Evolutionary conservation across 2,888 invertebrate genomes (phyloP).

Genomic region (Philhelius pedissequus): DNA sequence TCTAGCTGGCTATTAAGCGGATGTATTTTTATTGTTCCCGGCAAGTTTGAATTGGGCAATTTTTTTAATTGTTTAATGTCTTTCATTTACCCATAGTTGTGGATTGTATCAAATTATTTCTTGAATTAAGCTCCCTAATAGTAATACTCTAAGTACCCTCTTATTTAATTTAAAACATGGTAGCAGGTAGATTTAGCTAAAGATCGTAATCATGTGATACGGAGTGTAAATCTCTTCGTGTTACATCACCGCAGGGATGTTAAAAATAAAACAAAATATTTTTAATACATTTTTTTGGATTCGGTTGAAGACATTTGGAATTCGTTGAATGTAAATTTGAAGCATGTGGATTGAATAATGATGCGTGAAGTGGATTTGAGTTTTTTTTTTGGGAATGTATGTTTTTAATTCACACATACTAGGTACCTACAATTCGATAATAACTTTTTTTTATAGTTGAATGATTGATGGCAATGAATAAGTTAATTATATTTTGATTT

Average conservation of each 20-base stretch:
- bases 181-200: no score
- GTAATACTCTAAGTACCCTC: no score
- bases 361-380: slow-evolving; percentile 40
- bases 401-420: neutral
- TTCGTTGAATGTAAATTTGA: neutral
- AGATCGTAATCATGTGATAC: no score
- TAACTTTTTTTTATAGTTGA: neutral
- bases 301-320: neutral
- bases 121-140: no score
- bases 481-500: slow-evolving; percentile 21
- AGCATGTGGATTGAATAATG: slow-evolving; percentile 49
- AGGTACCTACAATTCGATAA: neutral
- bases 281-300: slow-evolving; percentile 23
- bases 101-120: no score
- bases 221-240: neutral
- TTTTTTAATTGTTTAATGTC: no score
- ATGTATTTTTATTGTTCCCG: no score
- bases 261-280: neutral
- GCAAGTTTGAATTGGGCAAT: no score
- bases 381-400: neutral
- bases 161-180: no score
- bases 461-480: slow-evolving; percentile 50
- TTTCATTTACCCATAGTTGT: no score
- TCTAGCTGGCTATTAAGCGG: no score
- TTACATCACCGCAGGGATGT: slow-evolving; percentile 57